A percentile compares a stretch with the other conserved stretches of the same genome.
These are phyloP conservation scores for Trichogramma evanescens DNA, from an alignment of 2,888 invertebrate genomes.

Conservation along the genomic window DNA sequence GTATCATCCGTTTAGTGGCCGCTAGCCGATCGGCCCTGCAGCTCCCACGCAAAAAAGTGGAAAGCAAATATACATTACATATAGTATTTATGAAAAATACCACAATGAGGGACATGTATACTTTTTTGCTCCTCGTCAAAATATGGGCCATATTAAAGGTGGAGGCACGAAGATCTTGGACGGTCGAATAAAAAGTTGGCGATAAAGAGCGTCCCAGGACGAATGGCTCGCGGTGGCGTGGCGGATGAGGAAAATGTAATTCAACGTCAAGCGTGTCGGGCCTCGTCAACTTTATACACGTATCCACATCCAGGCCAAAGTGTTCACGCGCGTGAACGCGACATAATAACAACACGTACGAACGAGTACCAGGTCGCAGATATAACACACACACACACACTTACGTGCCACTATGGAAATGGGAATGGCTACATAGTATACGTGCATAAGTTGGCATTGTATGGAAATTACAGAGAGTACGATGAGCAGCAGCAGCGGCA, in stretches of 20 bases:
- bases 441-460: slow-evolving; percentile 38
- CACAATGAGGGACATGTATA: background rate
- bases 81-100: background rate
- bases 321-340: slow-evolving; percentile 39
- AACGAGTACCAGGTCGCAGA: background rate
- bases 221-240: slow-evolving; percentile 15
- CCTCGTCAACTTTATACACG: no score
- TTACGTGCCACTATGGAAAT: slow-evolving; percentile 39
- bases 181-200: slow-evolving; percentile 1
- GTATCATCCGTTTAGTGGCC: no score
- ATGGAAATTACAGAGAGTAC: slow-evolving; percentile 41
- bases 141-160: no score
- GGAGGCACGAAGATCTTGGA: no score
- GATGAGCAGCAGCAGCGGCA: slow-evolving; percentile 27
- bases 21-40: background rate
- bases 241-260: slow-evolving; percentile 8
- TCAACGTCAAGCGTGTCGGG: no score
- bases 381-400: no score
- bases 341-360: slow-evolving; percentile 15
- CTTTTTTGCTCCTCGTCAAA: no score
- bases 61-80: no score
- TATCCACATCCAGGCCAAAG: slow-evolving; percentile 28
- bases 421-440: slow-evolving; percentile 15
- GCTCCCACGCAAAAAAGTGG: background rate
- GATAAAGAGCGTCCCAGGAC: slow-evolving; percentile 12